Base-by-base conservation (phyloP, 2,888 invertebrate genomes). In the Apoderus coryli region DNA sequence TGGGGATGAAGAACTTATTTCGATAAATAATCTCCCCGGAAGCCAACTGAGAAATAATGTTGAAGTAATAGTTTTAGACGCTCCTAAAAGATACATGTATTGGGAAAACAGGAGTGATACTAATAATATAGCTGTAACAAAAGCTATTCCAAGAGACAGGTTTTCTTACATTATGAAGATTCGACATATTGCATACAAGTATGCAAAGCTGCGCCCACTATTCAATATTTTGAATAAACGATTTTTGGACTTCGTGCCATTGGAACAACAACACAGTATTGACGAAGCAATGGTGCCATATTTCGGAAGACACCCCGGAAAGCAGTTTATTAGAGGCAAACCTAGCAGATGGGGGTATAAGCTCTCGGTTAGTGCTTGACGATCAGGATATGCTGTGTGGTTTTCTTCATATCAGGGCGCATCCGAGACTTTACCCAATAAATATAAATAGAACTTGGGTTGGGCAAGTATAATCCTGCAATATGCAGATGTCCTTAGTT, bases 181-280 rank as follows among this genome's bases (percentile, higher is more conserved):
- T n/a, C n/a, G n/a, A n/a, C n/a, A n/a, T n/a, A n/a, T n/a, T n/a
- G n/a, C n/a, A n/a, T n/a, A 19, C 19, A 19, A 19, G 19, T 19
- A n/a, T 19, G 19, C 19, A 7, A 25, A n/a, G 10, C n/a, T 25
- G 6, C 19, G 19, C 6, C 19, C 19, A 7, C 19, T 19, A 19
- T 19, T 19, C 19, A 19, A 7, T 19, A 9, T 22, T 26, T 9
- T 22, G 7, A 29, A 29, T 13, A 29, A 29, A 29, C 19, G 22
- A 13, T 22, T 29, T 29, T 23, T 29, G 4, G 23, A 11, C 10
- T 29, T 29, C 23, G 22, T 14, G 23, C 29, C 23, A 10, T 24
- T 24, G 19, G n/a, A n/a, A n/a, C n/a, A n/a, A n/a, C n/a, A n/a
- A n/a, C n/a, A n/a, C n/a, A n/a, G n/a, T n/a, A n/a, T n/a, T n/a